Evolutionary conservation across 2,113 vertebrate genomes (phyloP), one percentile per base, ranked within the genome.

Genomic region (Rousettus leschenaultii): DNA sequence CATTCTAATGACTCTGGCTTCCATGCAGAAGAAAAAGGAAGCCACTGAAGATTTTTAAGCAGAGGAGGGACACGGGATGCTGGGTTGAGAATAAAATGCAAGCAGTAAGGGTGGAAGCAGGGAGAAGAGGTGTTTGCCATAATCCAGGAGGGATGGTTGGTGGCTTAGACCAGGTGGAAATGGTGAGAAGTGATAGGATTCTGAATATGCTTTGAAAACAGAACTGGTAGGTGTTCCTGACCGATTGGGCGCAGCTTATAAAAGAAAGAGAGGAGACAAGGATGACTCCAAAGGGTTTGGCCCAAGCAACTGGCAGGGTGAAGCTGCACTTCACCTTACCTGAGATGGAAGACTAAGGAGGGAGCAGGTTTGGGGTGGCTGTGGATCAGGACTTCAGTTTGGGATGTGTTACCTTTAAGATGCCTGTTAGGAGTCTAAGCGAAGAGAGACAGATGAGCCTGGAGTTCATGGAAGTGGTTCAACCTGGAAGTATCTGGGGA

Each of bases 11-110:
- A 14, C 53, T 1, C 55, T 28, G 92, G 53, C 30, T 63, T 71
- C 68, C 63, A 7, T 4, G 14, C 1, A 6, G 30, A 66, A 12
- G 5, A 0, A 21, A 12, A n/a, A 13, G 13, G 3, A 40, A 53
- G 45, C 59, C 43, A 6, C 0, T 5, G 35, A n/a, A 71, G 33
- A 43, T 30, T 48, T 65, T 53, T n/a, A 15, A 13, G 61, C 38
- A 16, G 15, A 51, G 45, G 14, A 51, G 35, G 4, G 3, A 28
- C 12, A 4, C 21, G 24, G n/a, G 5, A 43, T 35, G 22, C 30
- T 11, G 7, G 12, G 9, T 53, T 89, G 43, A 70, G 18, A 48
- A 28, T 2, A 61, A 48, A 9, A 0, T 6, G 2, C 0, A 70
- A 28, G 35, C 21, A 68, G 12, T 33, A 53, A 59, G 22, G 7